Conservation (phyloP, 2,888 invertebrate species). For the Dichetophora obliterata region DNA sequence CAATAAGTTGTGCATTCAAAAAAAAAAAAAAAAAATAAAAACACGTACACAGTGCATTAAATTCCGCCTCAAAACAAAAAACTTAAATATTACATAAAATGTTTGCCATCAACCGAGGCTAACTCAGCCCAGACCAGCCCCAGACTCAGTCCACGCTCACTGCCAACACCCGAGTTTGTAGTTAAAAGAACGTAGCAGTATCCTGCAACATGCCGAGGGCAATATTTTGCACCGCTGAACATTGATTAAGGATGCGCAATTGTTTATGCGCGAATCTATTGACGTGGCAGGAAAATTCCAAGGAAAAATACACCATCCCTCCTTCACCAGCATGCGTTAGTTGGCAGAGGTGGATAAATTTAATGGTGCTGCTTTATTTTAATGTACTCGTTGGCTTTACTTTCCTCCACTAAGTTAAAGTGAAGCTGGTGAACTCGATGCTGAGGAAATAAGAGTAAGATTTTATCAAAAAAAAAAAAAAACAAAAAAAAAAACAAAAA, state of each 20-base stretch:
- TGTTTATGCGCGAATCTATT: slow-evolving; percentile 58
- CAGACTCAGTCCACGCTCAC: neutral
- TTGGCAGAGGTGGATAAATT: no score
- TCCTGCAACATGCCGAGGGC: neutral
- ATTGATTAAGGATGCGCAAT: slow-evolving; percentile 43
- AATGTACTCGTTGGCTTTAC: no score
- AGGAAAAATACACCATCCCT: slow-evolving; percentile 10
- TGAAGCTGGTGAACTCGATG: neutral
- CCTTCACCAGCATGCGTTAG: neutral
- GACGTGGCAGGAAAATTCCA: slow-evolving; percentile 37
- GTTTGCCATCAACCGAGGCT: neutral
- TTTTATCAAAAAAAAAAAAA: no score
- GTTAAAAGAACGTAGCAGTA: neutral
- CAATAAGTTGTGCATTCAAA: no score
- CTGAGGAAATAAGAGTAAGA: no score
- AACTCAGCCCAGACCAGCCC: neutral
- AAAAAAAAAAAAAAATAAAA: no score
- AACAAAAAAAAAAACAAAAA: no score
- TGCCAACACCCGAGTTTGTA: neutral
- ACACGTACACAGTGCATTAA: neutral
- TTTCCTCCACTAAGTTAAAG: neutral
- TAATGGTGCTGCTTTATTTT: no score
- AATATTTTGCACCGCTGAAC: neutral
- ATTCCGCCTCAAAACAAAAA: neutral
- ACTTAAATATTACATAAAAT: neutral